Conservation (phyloP, 1,140 invertebrate species). For the Drosophila guanche region DNA sequence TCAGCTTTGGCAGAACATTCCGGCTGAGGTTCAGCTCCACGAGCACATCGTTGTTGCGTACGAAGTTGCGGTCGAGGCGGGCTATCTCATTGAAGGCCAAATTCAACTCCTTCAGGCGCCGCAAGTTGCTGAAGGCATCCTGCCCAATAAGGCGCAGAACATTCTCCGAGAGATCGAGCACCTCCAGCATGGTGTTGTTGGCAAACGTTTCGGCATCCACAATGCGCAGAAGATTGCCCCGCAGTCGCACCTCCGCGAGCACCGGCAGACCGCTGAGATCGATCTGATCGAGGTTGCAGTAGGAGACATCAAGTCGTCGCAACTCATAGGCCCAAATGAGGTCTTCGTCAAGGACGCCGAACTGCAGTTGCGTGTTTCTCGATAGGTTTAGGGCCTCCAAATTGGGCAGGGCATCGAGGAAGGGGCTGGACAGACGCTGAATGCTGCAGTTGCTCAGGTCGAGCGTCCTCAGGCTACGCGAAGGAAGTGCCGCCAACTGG, state of each 20-base stretch:
- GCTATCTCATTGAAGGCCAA: constrained; percentile 88
- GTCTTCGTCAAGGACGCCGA: constrained; percentile 77
- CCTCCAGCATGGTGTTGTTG: constrained; percentile 86
- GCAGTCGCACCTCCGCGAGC: constrained; percentile 85
- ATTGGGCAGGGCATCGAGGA: constrained; percentile 84
- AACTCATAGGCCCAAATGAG: constrained; percentile 85
- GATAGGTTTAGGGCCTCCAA: constrained; percentile 85
- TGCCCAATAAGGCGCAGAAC: constrained; percentile 85
- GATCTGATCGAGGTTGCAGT: constrained; percentile 87
- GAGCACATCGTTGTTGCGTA: constrained; percentile 85
- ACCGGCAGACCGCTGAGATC: constrained; percentile 86
- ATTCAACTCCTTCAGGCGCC: constrained; percentile 86
- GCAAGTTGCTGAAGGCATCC: constrained; percentile 85
- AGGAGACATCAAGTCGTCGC: constrained; percentile 86
- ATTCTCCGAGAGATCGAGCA: constrained; percentile 87
- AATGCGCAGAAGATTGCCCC: constrained; percentile 86
- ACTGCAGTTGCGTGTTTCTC: constrained; percentile 84
- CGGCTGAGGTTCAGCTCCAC: constrained; percentile 86
- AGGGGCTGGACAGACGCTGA: constrained; percentile 83
- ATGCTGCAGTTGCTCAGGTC: constrained; percentile 86
- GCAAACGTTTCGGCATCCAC: constrained; percentile 85
- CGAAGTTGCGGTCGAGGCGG: constrained; percentile 84
- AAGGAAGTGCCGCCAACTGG: constrained; percentile 84
- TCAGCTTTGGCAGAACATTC: constrained; percentile 87
- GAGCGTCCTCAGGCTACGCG: constrained; percentile 84